Base-by-base conservation (phyloP, 2,113 vertebrate genomes). In the Mungos mungo region DNA sequence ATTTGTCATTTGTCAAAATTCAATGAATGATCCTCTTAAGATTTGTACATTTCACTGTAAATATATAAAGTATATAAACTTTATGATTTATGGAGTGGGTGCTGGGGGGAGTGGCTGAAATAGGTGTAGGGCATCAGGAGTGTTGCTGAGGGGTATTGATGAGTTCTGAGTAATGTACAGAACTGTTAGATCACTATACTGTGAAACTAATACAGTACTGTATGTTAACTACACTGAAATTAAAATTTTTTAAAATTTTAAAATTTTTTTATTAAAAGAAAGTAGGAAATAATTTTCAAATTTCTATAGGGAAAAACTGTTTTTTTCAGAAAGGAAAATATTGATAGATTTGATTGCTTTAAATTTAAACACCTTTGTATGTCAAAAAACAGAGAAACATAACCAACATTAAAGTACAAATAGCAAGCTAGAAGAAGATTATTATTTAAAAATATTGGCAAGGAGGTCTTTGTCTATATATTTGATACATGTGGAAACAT, bases 251-350 rank as follows among this genome's bases (percentile, higher is more conserved):
- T 27, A 74, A 27, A 41, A 29, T 66, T 90, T 71, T 15, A 41
- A 79, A 80, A 5, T 90, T 90, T 88, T 66, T 76, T 71, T 35
- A 93, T 52, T 92, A 80, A 13, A 93, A 71, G 14, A 94, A 90
- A 81, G 94, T 88, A 80, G 3, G 47, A 92, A 96, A 76, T 92
- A 81, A 87, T 65, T 95, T 57, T 90, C 33, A 84, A 89, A 92
- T 41, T 45, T 96, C 33, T 74, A 11, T 74, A 35, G 93, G 69
- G 9, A 18, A 92, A 96, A 94, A 21, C 9, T 93, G 13, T 65
- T 79, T 92, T 92, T 86, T 81, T 95, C 13, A 79, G 77, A 95
- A 95, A 88, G 63, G 60, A 95, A 95, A 96, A 71, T 35, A 83
- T 38, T 76, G 82, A 93, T 33, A 71, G 72, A 69, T 84, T 74